A percentile compares a stretch with the other conserved stretches of the same genome.
Evolutionary conservation across 2,888 invertebrate species (phyloP).

Genomic region (Tridacna gigas): DNA sequence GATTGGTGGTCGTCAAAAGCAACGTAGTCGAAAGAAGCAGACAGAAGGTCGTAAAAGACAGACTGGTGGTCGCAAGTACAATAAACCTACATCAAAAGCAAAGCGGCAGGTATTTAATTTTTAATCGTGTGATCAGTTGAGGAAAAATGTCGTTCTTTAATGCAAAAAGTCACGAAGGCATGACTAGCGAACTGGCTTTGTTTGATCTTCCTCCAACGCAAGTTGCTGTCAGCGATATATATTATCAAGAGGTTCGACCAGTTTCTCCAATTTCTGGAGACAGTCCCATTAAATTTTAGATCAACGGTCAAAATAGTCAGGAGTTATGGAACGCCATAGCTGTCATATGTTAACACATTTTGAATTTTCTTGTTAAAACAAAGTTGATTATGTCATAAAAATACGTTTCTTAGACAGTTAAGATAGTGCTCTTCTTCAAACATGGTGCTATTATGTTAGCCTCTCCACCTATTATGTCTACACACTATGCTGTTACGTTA

Average conservation of each 20-base stretch:
- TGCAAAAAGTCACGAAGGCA: constrained; percentile 36
- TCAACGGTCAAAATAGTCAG: constrained; percentile 38
- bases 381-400: too few species aligned
- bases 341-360: too few species aligned
- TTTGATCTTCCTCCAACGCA: constrained; percentile 46
- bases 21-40: neutral
- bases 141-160: constrained; percentile 34
- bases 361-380: too few species aligned
- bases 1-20: neutral
- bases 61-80: neutral
- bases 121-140: neutral
- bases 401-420: too few species aligned
- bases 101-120: neutral
- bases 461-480: too few species aligned
- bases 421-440: too few species aligned
- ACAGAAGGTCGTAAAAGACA: neutral
- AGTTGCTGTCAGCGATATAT: too few species aligned
- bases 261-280: constrained; percentile 40
- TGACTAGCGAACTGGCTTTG: constrained; percentile 32
- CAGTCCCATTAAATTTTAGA: constrained; percentile 35
- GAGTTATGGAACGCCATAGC: too few species aligned
- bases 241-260: constrained; percentile 37
- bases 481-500: too few species aligned
- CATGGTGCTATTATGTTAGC: too few species aligned
- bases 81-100: neutral